Conservation (phyloP, 2,797 vertebrate genomes). For the Micrastur ruficollis region DNA sequence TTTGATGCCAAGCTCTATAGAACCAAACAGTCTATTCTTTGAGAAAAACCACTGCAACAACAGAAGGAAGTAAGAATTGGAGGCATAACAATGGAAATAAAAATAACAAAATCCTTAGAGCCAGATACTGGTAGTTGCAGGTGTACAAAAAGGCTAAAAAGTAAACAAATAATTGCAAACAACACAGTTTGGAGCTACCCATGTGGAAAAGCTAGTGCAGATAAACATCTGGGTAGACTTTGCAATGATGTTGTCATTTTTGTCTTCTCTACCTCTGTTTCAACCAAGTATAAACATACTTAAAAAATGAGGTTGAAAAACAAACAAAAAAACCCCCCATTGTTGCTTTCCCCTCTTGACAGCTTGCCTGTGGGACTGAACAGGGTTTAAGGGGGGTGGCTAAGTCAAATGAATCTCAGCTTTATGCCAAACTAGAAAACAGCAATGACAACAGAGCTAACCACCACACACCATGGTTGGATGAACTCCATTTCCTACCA, state of each 20-base stretch:
- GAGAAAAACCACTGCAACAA: not conserved
- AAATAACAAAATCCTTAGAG: not conserved
- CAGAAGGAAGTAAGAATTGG: not conserved
- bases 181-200: not conserved
- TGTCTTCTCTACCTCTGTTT: not conserved
- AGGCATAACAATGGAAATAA: not conserved
- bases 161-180: not conserved
- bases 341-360: not conserved
- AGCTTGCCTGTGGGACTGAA: not conserved
- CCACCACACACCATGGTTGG: no score
- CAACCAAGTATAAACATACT: not conserved
- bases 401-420: not conserved
- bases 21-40: not conserved
- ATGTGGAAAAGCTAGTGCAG: not conserved
- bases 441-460: not conserved
- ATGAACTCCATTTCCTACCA: not conserved
- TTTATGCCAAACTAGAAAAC: not conserved
- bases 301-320: not conserved
- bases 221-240: not conserved
- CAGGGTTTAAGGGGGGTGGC: not conserved
- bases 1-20: not conserved
- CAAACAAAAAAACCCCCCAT: not conserved
- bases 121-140: not conserved
- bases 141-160: not conserved
- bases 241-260: not conserved